Evolutionary conservation across 2,888 invertebrate species (phyloP).

Genomic region (Empis livida): DNA sequence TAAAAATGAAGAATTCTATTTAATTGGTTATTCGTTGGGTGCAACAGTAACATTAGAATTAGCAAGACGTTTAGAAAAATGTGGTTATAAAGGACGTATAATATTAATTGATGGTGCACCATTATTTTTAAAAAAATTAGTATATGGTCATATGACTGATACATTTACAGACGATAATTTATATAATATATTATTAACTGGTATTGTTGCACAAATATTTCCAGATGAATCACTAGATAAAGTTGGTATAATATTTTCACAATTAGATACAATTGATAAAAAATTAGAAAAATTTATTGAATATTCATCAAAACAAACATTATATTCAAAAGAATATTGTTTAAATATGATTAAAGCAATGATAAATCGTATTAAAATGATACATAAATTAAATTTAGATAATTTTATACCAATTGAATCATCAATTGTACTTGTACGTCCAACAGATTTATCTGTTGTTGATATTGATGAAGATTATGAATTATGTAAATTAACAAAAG

Average conservation of each 20-base stretch:
- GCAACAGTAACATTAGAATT: conserved; percentile 64
- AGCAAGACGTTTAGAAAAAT: conserved; percentile 52
- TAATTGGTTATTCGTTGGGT: conserved; percentile 87
- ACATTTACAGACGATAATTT: conserved; percentile 24
- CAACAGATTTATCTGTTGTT: conserved; percentile 43
- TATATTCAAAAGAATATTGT: conserved; percentile 35
- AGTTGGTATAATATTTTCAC: conserved; percentile 35
- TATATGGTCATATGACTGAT: conserved; percentile 22
- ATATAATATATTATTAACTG: conserved; percentile 24
- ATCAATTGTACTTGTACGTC: conserved; percentile 48
- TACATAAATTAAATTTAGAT: conserved; percentile 38
- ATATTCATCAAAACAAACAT: conserved; percentile 31
- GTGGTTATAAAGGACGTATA: conserved; percentile 49
- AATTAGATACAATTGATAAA: conserved; percentile 43
- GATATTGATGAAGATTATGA: conserved; percentile 52
- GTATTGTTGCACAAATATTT: conserved; percentile 25
- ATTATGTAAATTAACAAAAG: conserved; percentile 44
- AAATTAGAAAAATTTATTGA: conserved; percentile 41
- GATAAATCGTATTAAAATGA: conserved; percentile 43
- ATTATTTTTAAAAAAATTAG: conserved; percentile 45
- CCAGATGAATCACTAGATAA: conserved; percentile 27
- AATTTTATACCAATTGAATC: conserved; percentile 41
- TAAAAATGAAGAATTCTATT: conserved; percentile 48
- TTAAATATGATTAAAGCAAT: conserved; percentile 31
- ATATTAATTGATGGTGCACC: conserved; percentile 75